Evolutionary conservation across 2,888 invertebrate genomes (phyloP).

Genomic region (Eilema sororculum): DNA sequence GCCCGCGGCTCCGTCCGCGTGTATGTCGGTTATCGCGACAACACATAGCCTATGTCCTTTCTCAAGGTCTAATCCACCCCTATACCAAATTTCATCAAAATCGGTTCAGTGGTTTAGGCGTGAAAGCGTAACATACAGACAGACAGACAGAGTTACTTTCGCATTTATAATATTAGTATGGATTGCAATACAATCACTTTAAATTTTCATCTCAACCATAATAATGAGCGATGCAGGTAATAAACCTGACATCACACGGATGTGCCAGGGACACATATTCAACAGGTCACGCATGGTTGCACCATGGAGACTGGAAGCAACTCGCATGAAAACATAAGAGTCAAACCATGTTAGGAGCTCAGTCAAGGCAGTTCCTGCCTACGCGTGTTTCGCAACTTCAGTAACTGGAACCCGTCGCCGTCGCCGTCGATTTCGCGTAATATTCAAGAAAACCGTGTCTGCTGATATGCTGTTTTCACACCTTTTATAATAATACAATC

Average conservation of each 20-base stretch:
- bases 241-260: constrained; percentile 12
- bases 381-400: constrained; percentile 57
- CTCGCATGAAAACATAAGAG: constrained; percentile 43
- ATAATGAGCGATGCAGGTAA: neutral
- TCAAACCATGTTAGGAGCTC: constrained; percentile 59
- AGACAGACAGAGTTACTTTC: no score
- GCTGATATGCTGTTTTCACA: neutral
- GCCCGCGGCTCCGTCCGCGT: no score
- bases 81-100: no score
- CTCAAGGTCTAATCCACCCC: no score
- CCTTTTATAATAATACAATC: neutral
- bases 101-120: no score
- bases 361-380: constrained; percentile 62
- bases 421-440: constrained; percentile 17
- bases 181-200: neutral
- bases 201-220: neutral
- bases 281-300: constrained; percentile 45
- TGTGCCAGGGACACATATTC: constrained; percentile 3
- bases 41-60: no score
- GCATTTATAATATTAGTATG: no score
- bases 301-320: constrained; percentile 56
- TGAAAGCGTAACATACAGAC: no score
- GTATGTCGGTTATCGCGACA: no score
- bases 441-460: constrained; percentile 5
- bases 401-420: constrained; percentile 36